Evolutionary conservation across 2,797 vertebrate species (phyloP), one percentile per base, ranked within the genome.

Genomic region (Pachyuromys duprasi): DNA sequence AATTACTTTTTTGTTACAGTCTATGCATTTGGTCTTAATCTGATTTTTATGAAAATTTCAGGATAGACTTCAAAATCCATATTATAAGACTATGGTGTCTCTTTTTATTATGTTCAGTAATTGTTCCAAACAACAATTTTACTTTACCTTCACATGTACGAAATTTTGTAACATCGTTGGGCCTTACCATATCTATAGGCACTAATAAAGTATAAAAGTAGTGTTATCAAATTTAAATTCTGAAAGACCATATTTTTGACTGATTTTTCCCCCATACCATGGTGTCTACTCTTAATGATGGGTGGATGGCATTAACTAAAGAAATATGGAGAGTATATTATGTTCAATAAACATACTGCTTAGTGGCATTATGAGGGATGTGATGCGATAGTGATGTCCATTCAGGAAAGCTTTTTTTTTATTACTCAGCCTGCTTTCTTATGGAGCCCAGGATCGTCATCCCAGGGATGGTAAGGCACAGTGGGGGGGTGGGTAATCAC

Each of bases 151-250:
- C 36, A 87, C 39, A 83, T 67, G 70, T 82, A 70, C 55, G 65
- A 80, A 89, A 33, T 72, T 89, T 75, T 79, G 76, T 79, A 79
- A 75, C 15, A 39, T 57, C 67, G 7, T 86, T 92, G 69, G 26
- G 0, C 70, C 69, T 96, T 62, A 31, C 69, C 82, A 80, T 79
- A 70, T 89, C 55, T n/a, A 3, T 42, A 84, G 39, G 67, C 20
- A 83, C 42, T 96, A 93, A 95, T 92, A 93, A 93, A 95, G 22
- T 72, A 81, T 74, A 49, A 8, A 76, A 72, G 57, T 87, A 33
- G 28, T 1, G n/a, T 5, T 55, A 79, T 76, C 62, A 78, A 45
- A 96, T 76, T 91, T 88, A 89, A 63, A 67, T 91, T 75, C 75
- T 75, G 67, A 95, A 75, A 45, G 5, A 74, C 95, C 13, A 36